Base-by-base conservation (phyloP, 2,888 invertebrate genomes). In the Abscondita cerata region DNA sequence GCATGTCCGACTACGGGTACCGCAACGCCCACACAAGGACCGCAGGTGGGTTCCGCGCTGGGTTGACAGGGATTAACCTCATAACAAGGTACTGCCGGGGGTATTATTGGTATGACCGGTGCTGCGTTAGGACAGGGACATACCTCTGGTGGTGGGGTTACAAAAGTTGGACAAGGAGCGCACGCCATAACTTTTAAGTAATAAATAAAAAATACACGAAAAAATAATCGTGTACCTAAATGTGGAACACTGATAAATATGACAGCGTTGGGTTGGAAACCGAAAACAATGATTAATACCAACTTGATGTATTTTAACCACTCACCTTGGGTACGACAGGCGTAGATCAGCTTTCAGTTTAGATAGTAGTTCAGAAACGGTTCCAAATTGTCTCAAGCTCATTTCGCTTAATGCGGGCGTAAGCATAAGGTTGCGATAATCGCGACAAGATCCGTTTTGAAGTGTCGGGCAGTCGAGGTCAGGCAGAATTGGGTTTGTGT, bases 281-380 rank as follows among this genome's bases (percentile, higher is more conserved):
- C 25, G 25, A 6, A 2, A n/a, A 51, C 13, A 8, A 51, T 20
- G 18, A 44, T 16, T 6, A 25, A 2, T 25, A 25, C 4, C 25
- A 25, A 25, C 25, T 25, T 25, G 25, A 25, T 25, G 18, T n/a
- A n/a, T n/a, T n/a, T n/a, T 25, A 2, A 6, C 4, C 25, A 25
- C 50, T 54, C 81, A 95, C 95, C 95, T 95, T 64, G 93, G 93
- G 81, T 93, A 95, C 0, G 96, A 91, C 46, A 94, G 86, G 68
- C 92, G 84, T 0, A 96, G 85, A 79, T 96, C 96, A 4, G 93
- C 89, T 68, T 92, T 86, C 31, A 96, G 84, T 78, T 96, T 96
- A 52, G 90, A 89, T 54, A 96, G 84, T 18, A 96, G 84, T 80
- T 96, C 95, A 44, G 94, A 92, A 41, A 95, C 90, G 9, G 93